phyloP scores from a whole-genome alignment of 2,113 vertebrate species.

The Murina feae region DNA sequence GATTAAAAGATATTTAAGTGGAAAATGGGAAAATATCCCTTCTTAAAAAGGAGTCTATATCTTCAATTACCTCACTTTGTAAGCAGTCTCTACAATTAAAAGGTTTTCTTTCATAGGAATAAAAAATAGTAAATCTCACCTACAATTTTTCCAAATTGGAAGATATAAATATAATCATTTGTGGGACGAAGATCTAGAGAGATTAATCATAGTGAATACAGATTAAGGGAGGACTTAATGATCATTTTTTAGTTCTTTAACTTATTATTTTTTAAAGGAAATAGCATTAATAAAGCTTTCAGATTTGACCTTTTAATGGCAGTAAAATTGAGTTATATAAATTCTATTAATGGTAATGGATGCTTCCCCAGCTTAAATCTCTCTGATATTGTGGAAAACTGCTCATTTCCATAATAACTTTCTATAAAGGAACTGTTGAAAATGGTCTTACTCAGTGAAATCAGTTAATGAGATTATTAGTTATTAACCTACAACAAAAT shows the following conservation, averaged over 20 bases:
- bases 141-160: neutral
- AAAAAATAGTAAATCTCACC: neutral
- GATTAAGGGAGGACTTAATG: neutral
- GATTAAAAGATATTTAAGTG: neutral
- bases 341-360: neutral
- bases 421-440: slow-evolving; percentile 15
- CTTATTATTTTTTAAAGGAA: slow-evolving; percentile 33
- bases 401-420: neutral
- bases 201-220: slow-evolving; percentile 3
- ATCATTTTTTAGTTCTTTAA: neutral
- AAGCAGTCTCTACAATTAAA: neutral
- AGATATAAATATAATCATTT: neutral
- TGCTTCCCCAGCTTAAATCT: neutral
- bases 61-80: neutral
- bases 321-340: slow-evolving; percentile 21
- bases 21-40: slow-evolving; percentile 12
- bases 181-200: neutral
- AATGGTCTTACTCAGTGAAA: neutral
- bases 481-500: neutral
- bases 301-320: slow-evolving; percentile 34
- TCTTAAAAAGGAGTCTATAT: neutral
- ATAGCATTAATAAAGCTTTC: slow-evolving; percentile 32
- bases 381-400: slow-evolving; percentile 4
- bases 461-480: neutral
- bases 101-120: neutral